phyloP scores from a whole-genome alignment of 2,797 vertebrate species.

The Babyrousa celebensis region DNA sequence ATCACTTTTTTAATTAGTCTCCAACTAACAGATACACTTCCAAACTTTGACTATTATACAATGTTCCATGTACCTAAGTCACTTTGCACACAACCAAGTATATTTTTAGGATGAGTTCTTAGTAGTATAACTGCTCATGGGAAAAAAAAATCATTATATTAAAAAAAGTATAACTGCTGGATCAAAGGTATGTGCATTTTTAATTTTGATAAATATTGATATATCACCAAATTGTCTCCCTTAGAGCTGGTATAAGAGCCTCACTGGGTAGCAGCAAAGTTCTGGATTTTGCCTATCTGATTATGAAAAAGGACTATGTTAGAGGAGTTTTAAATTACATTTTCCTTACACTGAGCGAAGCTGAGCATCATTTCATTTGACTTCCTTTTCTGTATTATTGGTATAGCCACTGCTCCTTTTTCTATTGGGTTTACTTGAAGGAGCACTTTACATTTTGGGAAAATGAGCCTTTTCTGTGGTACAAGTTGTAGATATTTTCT shows the following conservation, averaged over 20 bases:
- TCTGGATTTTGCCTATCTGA: slow-evolving; percentile 1
- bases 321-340: slow-evolving; percentile 4
- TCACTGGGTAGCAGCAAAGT: neutral
- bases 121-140: slow-evolving; percentile 17
- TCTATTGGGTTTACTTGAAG: neutral
- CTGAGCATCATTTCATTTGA: neutral
- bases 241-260: neutral
- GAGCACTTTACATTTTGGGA: slow-evolving; percentile 19
- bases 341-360: neutral
- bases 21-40: neutral
- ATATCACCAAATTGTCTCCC: neutral
- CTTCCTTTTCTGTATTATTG: neutral
- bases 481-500: slow-evolving; percentile 18
- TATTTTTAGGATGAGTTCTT: slow-evolving; percentile 36
- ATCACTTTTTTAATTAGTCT: slow-evolving; percentile 13
- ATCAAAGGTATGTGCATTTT: slow-evolving; percentile 21
- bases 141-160: too few relatives aligned
- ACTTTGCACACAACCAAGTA: slow-evolving; percentile 50
- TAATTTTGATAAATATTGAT: neutral
- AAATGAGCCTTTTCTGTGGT: neutral
- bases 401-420: neutral
- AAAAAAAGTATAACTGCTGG: too few relatives aligned
- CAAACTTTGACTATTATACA: neutral
- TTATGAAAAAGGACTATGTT: neutral
- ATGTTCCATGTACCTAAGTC: neutral